Evolutionary conservation across 2,113 vertebrate species (phyloP), one percentile per base, ranked within the genome.

Genomic region (Gnathonemus longibarbis): DNA sequence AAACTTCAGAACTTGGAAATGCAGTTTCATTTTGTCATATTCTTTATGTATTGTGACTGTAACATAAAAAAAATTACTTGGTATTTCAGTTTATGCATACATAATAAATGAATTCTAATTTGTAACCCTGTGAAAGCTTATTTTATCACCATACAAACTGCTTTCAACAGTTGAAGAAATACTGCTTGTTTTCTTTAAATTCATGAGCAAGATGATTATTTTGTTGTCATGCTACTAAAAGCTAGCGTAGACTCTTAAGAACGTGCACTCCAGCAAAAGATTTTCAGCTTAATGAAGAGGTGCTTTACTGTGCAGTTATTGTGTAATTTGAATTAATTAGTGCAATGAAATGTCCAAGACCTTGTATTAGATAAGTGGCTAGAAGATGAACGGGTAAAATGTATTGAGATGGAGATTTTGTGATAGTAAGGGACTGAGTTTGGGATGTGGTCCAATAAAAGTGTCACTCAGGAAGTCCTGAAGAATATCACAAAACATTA

Each of bases 101-200:
- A 50, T 87, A 90, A 87, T 87, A 87, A 87, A 87, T 52, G 27
- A 24, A 52, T 58, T 89, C 84, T 87, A 58, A 21, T 39, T 35
- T 56, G 27, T 90, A 85, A 35, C 31, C 62, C 13, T 87, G 46
- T 90, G 84, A 24, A 70, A 19, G 21, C 42, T 62, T 66, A 48
- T 48, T 85, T 62, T 56, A 31, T 89, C 35, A 77, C 31, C 31
- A 15, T 24, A 66, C 0, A 66, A 11, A 27, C n/a, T 27, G n/a
- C 31, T 35, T 77, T 39, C 10, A 39, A 39, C 27, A 77, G 35
- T 2, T 17, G 70, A 77, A 39, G 13, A 77, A 17, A 77, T 77
- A 77, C 70, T 77, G 70, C 0, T 3, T 66, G n/a, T 27, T 62
- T 62, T n/a, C 58, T n/a, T n/a, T 27, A 66, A 66, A 27, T 66